Evolutionary conservation across 2,888 invertebrate genomes (phyloP), one percentile per base, ranked within the genome.

Genomic region (Eupithecia inturbata): DNA sequence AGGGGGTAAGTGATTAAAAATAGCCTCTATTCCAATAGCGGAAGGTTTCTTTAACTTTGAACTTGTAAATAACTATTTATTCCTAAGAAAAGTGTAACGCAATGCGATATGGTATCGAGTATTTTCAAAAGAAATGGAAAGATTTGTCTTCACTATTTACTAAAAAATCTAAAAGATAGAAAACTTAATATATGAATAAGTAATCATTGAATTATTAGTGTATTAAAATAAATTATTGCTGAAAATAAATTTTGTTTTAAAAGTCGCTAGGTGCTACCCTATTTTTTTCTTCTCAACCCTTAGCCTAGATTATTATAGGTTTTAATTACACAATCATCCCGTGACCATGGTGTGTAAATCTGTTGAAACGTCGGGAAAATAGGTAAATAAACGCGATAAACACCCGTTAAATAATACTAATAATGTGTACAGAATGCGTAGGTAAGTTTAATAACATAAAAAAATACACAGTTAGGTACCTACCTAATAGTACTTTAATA

Each of bases 131-230:
- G 82, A 75, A 82, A 83, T 78, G 86, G 76, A 85, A 82, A 82
- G 85, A 88, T 88, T 85, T 91, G 90, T 93, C 92, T 93, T 93
- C 91, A 93, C 91, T 92, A 92, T 86, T 90, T 90, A 89, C 90
- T 84, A 87, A 84, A 86, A 85, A 88, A 84, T 79, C 76, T 79
- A 85, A 86, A 83, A 83, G 87, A 89, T 92, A 92, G 91, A 89
- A 88, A 87, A 66, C 66, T 39, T 66, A 36, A 66, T 90, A 88
- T 89, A 88, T 89, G 84, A 88, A 86, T 89, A 88, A 82, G 88
- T 90, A 87, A 88, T 90, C 89, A 92, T 92, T 92, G 89, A 92
- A 92, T 93, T 92, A 93, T 90, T 93, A 93, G 92, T 83, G 88
- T 93, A 93, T 89, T 86, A 81, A 78, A 85, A 94, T 93, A 94